phyloP scores from a whole-genome alignment of 2,888 invertebrate genomes.

The Rhingia campestris region DNA sequence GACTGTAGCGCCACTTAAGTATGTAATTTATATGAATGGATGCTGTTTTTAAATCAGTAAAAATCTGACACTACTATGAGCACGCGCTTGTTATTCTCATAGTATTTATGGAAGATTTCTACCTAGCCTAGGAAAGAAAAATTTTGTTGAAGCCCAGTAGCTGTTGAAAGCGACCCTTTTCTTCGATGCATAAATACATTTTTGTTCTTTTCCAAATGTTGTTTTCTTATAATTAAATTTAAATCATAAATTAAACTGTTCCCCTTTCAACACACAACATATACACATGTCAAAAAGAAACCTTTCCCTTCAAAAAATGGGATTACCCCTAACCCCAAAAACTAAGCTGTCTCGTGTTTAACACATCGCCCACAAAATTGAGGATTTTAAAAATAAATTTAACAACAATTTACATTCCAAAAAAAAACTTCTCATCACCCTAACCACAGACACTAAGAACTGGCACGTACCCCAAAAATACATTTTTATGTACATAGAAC shows the following conservation, averaged over 20 bases:
- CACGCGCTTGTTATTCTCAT: no score
- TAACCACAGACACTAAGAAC: slow-evolving; percentile 61
- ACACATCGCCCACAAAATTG: slow-evolving; percentile 54
- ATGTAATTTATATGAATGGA: no score
- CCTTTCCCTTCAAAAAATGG: slow-evolving; percentile 12
- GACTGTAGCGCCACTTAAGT: no score
- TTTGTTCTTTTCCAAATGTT: no score
- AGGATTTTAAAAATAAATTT: slow-evolving; percentile 40
- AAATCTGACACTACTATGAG: no score
- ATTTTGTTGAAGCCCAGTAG: no score
- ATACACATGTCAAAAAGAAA: neutral
- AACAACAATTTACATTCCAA: slow-evolving; percentile 1
- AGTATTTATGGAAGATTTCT: no score
- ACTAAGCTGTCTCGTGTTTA: slow-evolving; percentile 35
- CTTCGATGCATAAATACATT: no score
- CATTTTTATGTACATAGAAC: slow-evolving; percentile 3
- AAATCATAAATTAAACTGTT: neutral
- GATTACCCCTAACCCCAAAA: slow-evolving; percentile 35
- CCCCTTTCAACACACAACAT: neutral
- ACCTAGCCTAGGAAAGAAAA: no score
- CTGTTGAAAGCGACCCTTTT: no score
- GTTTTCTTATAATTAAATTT: no score
- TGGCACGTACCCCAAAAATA: slow-evolving; percentile 17
- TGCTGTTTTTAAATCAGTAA: no score
- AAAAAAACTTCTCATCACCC: slow-evolving; percentile 46